Conservation (phyloP, 2,888 invertebrate species). For the Bombyx huttoni region DNA sequence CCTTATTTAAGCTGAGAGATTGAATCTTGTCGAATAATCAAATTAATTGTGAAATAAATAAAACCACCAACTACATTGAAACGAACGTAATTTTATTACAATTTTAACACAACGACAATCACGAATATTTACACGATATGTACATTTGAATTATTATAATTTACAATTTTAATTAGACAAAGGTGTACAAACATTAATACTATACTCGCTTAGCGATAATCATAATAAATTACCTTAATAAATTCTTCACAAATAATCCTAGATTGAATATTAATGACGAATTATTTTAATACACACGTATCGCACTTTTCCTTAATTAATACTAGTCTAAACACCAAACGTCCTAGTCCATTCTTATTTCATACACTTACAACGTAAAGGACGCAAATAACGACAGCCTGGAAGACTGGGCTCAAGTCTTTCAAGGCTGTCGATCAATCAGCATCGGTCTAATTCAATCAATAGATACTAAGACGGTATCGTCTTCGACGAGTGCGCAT, state of each 20-base stretch:
- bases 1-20: not conserved
- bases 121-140: conserved; percentile 68
- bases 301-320: conserved; percentile 18
- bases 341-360: conserved; percentile 11
- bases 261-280: conserved; percentile 30
- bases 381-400: conserved; percentile 14
- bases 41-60: conserved; percentile 6
- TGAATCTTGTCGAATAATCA: not conserved
- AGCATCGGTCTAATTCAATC: conserved; percentile 28
- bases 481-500: conserved; percentile 38
- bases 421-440: conserved; percentile 14
- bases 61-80: conserved; percentile 13
- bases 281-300: conserved; percentile 14
- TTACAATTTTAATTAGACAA: conserved; percentile 33
- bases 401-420: conserved; percentile 47
- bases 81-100: conserved; percentile 56
- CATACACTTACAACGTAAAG: conserved; percentile 11
- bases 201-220: conserved; percentile 53
- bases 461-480: conserved; percentile 49
- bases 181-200: conserved; percentile 49
- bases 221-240: conserved; percentile 50
- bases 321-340: conserved; percentile 14
- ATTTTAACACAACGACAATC: conserved; percentile 52
- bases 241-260: conserved; percentile 62
- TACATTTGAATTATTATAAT: conserved; percentile 35